phyloP scores from a whole-genome alignment of 2,888 invertebrate genomes.

The Meghimatium bilineatum region DNA sequence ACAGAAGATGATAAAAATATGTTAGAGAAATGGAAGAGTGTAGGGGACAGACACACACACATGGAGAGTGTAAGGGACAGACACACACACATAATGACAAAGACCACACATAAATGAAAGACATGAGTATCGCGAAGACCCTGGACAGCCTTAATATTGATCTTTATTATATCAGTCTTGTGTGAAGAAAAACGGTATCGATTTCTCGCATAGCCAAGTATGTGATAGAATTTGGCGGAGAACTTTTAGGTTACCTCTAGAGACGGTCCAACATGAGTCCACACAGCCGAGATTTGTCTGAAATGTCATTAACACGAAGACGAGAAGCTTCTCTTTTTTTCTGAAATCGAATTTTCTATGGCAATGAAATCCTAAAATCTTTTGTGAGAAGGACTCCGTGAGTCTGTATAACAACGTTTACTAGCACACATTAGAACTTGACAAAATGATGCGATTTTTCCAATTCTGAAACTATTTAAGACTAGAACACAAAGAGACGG shows the following conservation, averaged over 20 bases:
- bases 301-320: conserved; percentile 19
- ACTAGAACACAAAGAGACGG: neutral
- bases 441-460: neutral
- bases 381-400: neutral
- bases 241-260: neutral
- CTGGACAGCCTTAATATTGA: conserved; percentile 9
- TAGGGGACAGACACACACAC: no score
- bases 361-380: neutral
- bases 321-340: neutral
- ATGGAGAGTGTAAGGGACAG: no score
- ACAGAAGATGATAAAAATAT: no score
- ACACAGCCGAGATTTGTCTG: conserved; percentile 20
- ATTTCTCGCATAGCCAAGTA: neutral
- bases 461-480: neutral
- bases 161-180: conserved; percentile 9
- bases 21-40: no score
- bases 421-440: neutral
- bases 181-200: conserved; percentile 14
- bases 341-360: neutral
- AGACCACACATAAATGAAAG: neutral
- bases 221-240: conserved; percentile 18
- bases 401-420: neutral
- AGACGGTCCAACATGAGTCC: conserved; percentile 8
- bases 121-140: neutral
- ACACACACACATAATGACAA: no score